Percentiles rank a stretch among this genome's conserved stretches.
phyloP scores from a whole-genome alignment of 2,888 invertebrate species.

The Pandemis heparana region DNA sequence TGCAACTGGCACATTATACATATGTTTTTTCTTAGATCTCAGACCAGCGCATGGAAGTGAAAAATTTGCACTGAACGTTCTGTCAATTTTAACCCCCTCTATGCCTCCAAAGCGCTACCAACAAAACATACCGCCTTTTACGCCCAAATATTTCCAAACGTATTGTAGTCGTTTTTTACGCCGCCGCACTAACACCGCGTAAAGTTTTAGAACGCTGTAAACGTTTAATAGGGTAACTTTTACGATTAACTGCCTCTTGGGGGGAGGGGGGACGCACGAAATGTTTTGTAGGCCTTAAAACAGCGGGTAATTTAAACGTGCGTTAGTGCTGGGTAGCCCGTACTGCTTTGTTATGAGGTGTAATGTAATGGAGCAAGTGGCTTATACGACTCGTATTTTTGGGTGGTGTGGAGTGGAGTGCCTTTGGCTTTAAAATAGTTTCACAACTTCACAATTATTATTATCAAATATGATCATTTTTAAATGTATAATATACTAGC shows the following conservation, averaged over 20 bases:
- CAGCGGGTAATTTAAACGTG: constrained; percentile 32
- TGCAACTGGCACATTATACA: too few species aligned
- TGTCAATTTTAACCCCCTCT: background rate
- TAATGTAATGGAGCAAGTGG: background rate
- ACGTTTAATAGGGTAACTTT: constrained; percentile 81
- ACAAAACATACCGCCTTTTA: constrained; percentile 1
- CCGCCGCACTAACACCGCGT: constrained; percentile 40
- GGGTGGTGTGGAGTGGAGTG: background rate
- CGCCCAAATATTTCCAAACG: constrained; percentile 12
- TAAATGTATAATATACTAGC: too few species aligned
- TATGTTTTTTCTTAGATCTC: too few species aligned
- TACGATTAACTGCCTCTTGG: constrained; percentile 59
- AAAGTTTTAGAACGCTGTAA: constrained; percentile 67
- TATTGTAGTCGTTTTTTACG: constrained; percentile 25
- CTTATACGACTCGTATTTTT: background rate
- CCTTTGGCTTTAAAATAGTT: too few species aligned
- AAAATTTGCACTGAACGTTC: too few species aligned
- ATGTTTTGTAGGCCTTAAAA: constrained; percentile 52
- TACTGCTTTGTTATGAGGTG: constrained; percentile 11
- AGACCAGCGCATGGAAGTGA: too few species aligned
- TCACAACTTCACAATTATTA: too few species aligned
- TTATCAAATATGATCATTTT: too few species aligned
- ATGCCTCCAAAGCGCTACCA: background rate
- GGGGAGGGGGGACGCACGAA: constrained; percentile 51
- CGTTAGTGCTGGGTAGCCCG: constrained; percentile 9